Evolutionary conservation across 2,113 vertebrate genomes (phyloP).

Genomic region (Macaca mulatta): DNA sequence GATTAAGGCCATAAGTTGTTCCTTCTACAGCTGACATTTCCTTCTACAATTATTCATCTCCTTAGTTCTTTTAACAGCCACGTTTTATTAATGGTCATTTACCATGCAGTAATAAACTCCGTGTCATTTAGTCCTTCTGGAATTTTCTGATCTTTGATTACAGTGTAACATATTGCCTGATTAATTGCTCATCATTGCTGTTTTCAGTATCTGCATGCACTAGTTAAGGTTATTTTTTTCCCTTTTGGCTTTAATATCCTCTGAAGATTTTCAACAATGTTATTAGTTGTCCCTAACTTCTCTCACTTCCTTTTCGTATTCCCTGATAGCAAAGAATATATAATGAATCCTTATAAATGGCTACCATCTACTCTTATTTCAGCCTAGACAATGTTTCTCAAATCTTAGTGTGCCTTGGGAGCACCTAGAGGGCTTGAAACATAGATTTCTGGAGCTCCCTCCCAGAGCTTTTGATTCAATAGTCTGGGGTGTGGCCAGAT

Average conservation of each 20-base stretch:
- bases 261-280: conserved; percentile 14
- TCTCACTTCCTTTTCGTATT: not conserved
- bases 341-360: not conserved
- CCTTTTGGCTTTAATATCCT: conserved; percentile 38
- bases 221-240: conserved; percentile 45
- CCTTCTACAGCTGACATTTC: conserved; percentile 60
- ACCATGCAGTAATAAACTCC: conserved; percentile 46
- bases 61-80: conserved; percentile 39
- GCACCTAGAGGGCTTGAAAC: not conserved
- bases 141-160: conserved; percentile 69
- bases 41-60: conserved; percentile 25
- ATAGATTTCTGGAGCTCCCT: not conserved
- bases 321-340: not conserved
- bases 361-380: conserved; percentile 6
- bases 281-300: not conserved
- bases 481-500: not conserved
- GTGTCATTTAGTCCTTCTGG: conserved; percentile 68
- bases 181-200: conserved; percentile 48
- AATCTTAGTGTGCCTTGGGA: not conserved
- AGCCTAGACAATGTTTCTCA: not conserved
- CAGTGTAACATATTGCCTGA: conserved; percentile 56
- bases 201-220: conserved; percentile 49
- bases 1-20: conserved; percentile 35
- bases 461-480: not conserved
- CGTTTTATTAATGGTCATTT: conserved; percentile 62